A percentile compares a stretch with the other conserved stretches of the same genome.
phyloP scores from a whole-genome alignment of 2,888 invertebrate genomes.

The Cerastis rubricosa region DNA sequence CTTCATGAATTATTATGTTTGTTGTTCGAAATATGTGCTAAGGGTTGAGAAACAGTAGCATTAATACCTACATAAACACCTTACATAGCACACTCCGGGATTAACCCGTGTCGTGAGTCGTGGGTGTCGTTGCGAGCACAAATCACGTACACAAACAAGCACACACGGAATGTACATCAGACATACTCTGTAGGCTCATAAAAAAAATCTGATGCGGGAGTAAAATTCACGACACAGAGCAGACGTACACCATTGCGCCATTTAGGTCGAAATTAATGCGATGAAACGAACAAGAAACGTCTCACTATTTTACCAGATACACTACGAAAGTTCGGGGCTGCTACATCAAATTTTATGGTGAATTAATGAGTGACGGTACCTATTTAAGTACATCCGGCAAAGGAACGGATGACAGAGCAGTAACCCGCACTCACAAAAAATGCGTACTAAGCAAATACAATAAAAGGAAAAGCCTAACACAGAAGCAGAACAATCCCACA shows the following conservation, averaged over 20 bases:
- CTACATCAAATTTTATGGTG: not conserved
- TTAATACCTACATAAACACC: slow-evolving; percentile 43
- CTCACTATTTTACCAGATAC: not conserved
- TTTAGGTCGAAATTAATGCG: slow-evolving; percentile 52
- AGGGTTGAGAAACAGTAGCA: slow-evolving; percentile 27
- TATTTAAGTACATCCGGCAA: not conserved
- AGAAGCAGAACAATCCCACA: slow-evolving; percentile 18
- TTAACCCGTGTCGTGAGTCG: slow-evolving; percentile 45
- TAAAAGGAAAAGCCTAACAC: slow-evolving; percentile 1
- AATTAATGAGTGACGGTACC: not conserved
- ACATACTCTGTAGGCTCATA: slow-evolving; percentile 48
- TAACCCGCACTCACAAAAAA: not conserved
- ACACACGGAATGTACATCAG: slow-evolving; percentile 43
- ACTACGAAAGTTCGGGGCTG: not conserved
- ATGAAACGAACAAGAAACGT: slow-evolving; percentile 4
- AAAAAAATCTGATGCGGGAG: slow-evolving; percentile 55
- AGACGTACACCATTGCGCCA: slow-evolving; percentile 51
- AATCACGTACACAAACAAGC: slow-evolving; percentile 55
- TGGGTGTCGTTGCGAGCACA: slow-evolving; percentile 44
- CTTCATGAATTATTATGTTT: slow-evolving; percentile 29
- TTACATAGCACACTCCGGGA: slow-evolving; percentile 40
- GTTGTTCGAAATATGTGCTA: slow-evolving; percentile 24
- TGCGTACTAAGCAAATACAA: slow-evolving; percentile 20
- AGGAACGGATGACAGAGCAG: too few species aligned
- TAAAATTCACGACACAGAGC: slow-evolving; percentile 55